phyloP scores from a whole-genome alignment of 2,797 vertebrate genomes.

The Paratrypauchen microcephalus region DNA sequence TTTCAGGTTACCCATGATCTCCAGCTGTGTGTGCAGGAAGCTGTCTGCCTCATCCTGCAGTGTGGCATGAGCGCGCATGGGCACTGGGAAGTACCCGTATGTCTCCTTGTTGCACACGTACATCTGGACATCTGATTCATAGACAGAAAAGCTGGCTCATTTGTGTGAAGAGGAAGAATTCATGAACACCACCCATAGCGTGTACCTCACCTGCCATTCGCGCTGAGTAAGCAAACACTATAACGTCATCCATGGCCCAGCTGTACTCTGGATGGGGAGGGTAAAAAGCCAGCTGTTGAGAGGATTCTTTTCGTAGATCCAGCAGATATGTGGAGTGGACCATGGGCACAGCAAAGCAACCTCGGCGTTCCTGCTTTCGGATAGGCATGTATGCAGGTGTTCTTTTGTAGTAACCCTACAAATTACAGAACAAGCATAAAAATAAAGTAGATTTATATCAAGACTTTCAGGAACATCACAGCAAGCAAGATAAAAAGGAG shows the following conservation, averaged over 20 bases:
- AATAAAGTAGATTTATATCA: neutral
- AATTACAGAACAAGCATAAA: neutral
- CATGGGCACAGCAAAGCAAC: conserved; percentile 90
- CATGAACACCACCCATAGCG: neutral
- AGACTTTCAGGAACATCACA: neutral
- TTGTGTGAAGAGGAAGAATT: neutral
- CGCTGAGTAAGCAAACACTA: conserved; percentile 87
- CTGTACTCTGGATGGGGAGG: conserved; percentile 86
- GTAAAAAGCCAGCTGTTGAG: conserved; percentile 81
- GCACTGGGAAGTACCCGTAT: conserved; percentile 87
- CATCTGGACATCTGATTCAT: conserved; percentile 88
- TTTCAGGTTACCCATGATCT: conserved; percentile 85
- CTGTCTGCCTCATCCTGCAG: conserved; percentile 86
- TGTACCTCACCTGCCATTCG: conserved; percentile 77
- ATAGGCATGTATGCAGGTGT: conserved; percentile 89
- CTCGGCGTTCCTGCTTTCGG: conserved; percentile 79
- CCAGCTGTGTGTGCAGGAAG: conserved; percentile 86
- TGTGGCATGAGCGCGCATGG: conserved; percentile 81
- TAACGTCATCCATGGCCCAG: conserved; percentile 90
- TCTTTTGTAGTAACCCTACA: conserved; percentile 88
- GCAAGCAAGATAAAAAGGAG: neutral
- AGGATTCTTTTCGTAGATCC: conserved; percentile 83
- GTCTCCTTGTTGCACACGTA: conserved; percentile 86
- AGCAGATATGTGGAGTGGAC: conserved; percentile 90
- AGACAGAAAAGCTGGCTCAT: neutral